Evolutionary conservation across 2,113 vertebrate species (phyloP), one percentile per base, ranked within the genome.

Genomic region (Urocolius indicus): DNA sequence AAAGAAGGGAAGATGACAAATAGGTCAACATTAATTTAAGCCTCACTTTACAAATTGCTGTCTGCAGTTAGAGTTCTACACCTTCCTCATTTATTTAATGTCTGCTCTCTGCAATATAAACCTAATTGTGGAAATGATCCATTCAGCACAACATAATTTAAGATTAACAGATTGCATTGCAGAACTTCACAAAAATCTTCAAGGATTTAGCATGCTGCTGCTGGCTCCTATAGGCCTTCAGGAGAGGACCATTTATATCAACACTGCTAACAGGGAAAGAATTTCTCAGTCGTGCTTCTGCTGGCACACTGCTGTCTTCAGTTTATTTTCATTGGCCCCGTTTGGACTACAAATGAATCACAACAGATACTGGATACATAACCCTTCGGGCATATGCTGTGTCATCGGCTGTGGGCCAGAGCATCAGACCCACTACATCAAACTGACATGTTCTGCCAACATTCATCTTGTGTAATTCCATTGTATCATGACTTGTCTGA

Each of bases 51-150:
- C 86, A 96, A 95, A 89, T 86, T 89, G 62, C 36, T 74, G 27
- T 95, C 88, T 88, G 43, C 43, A 85, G 46, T 72, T 90, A 77
- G 46, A 67, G 34, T 82, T 80, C 68, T 92, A 52, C 79, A 83
- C 32, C 76, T 90, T 73, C 57, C 54, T 94, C 84, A 52, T 81
- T 91, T 86, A 90, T 88, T 95, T 85, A 87, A 93, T 91, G 73
- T 38, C 58, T 84, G 9, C 32, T 58, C 49, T 96, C 67, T 85
- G 49, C 61, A 55, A 72, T 87, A 84, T 43, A 95, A 94, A 83
- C 49, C 45, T 91, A 93, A 95, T 94, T 89, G 93, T 63, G 88
- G 34, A 93, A 75, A 94, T 38, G 18, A 95, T 88, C 83, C 48
- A 78, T 91, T 71, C 87, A 84, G 76, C 75, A 94, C 90, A 87